Percentiles rank a stretch among this genome's conserved stretches.
Evolutionary conservation across 2,888 invertebrate species (phyloP).

Genomic region (Rhopalosiphum nymphaeae): DNA sequence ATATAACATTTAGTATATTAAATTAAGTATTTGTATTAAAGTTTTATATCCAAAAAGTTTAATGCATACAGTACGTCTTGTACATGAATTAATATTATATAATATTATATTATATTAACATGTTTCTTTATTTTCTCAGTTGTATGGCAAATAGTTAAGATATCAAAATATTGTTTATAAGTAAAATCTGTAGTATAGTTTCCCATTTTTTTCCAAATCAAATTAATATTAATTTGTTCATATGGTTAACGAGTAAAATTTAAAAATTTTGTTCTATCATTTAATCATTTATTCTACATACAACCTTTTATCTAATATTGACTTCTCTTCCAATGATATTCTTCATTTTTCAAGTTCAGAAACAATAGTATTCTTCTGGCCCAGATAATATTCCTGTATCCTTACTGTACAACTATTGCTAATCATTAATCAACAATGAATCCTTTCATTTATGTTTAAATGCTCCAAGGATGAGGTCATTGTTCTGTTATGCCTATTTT

Average conservation of each 20-base stretch:
- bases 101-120: background rate
- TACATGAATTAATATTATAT: background rate
- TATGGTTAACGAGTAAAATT: background rate
- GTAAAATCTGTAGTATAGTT: background rate
- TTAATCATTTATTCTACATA: background rate
- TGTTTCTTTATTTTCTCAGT: background rate
- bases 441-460: background rate
- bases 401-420: background rate
- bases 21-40: background rate
- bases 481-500: background rate
- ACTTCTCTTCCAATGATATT: background rate
- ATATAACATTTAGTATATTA: background rate
- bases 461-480: background rate
- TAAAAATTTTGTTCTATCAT: background rate
- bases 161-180: background rate
- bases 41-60: background rate
- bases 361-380: background rate
- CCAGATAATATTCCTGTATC: background rate
- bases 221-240: background rate
- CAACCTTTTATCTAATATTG: background rate
- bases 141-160: background rate
- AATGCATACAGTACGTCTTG: background rate
- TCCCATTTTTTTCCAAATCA: background rate
- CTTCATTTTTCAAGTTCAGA: background rate
- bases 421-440: background rate